Base-by-base conservation (phyloP, 2,113 vertebrate genomes). In the Manacus vitellinus region DNA sequence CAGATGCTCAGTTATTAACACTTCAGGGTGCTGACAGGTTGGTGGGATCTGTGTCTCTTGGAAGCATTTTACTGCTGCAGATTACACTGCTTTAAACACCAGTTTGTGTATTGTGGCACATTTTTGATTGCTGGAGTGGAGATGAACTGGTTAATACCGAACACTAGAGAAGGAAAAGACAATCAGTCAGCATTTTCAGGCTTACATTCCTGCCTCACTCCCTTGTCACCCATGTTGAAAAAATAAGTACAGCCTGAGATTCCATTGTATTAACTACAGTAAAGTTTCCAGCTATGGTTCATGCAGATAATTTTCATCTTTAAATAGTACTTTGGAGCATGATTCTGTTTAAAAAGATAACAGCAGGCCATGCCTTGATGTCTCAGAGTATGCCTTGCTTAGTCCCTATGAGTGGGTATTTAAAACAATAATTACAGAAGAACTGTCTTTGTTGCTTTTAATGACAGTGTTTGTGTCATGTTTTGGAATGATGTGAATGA, bases 401-500 rank as follows among this genome's bases (percentile, higher is more conserved):
- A 52, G 19, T 67, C 27, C 31, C 18, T 39, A 31, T 43, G 23
- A 54, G 14, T 28, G 54, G 21, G 7, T 62, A 41, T 85, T 85
- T 73, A 33, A 47, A 91, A 35, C 31, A 67, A 10, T 43, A 61
- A 23, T 68, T 61, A 12, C 54, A 51, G 46, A 58, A 51, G 28
- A 86, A 8, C 9, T 51, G 8, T 44, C n/a, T 63, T 49, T 35
- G 7, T 75, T 89, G 41, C 30, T 76, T 82, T 89, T 82, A 65
- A 51, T 93, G 62, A 16, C 21, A 35, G 1, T 19, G 4, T 55
- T 85, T 5, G 1, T 58, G 10, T 46, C 62, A 51, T 0, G 0
- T 59, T 90, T 83, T 79, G 55, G 10, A 83, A 39, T 70, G 2
- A 41, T 15, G 19, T 77, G 43, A 88, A 55, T 51, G 6, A 20